Evolutionary conservation across 2,797 vertebrate species (phyloP), one percentile per base, ranked within the genome.

Genomic region (Rousettus madagascariensis): DNA sequence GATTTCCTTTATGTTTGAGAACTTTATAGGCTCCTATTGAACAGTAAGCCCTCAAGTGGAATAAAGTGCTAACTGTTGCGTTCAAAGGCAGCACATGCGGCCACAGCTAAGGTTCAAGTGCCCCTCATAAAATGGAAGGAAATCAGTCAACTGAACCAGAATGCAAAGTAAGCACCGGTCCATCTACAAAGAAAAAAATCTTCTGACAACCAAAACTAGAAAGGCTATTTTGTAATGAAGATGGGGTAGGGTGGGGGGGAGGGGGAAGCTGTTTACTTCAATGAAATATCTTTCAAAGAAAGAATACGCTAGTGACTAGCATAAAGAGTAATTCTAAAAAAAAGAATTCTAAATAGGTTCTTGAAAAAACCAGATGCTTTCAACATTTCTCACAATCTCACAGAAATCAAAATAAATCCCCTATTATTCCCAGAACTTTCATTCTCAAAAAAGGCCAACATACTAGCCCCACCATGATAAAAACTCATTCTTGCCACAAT

Each of bases 21-120:
- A 95, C 92, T 93, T 87, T 20, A 43, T 24, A 59, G 8, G 61
- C 72, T 91, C 78, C 63, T 66, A 59, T 51, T 71, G 46, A 68
- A 87, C n/a, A 19, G 49, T 22, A 55, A 95, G 65, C 57, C 79
- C 86, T 80, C 82, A 55, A 92, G 75, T 20, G 74, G 26, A 88
- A 83, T 26, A 84, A 51, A 10, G 2, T 49, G 92, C 93, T 92
- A 96, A 95, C 95, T 97, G 96, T 91, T 96, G 96, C 92, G 22
- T 83, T 55, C 53, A 38, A 41, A 12, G 55, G 71, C 66, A 83
- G 82, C 30, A 63, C 8, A 8, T 10, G 38, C 10, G 57, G 74
- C 30, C n/a, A 16, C 38, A 79, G 41, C 33, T 74, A 41, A 30
- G 71, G 61, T 59, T 57, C 49, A 49, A 85, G 10, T 24, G 38